Evolutionary conservation across 2,113 vertebrate species (phyloP).

Genomic region (Tupaia chinensis): DNA sequence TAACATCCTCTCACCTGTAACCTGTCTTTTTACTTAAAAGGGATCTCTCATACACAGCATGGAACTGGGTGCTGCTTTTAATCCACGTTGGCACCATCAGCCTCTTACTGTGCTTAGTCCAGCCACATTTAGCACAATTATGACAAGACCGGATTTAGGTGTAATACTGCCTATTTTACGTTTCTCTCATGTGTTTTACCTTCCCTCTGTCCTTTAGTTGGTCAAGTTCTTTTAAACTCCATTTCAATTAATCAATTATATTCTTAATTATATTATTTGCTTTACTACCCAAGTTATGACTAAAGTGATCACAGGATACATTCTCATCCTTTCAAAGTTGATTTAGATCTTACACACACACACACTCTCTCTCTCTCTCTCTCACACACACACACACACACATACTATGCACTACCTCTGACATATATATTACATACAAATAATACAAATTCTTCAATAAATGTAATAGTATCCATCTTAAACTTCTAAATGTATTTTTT

Average conservation of each 20-base stretch:
- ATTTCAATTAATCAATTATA: not conserved
- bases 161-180: not conserved
- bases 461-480: not conserved
- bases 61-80: not conserved
- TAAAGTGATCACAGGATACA: not conserved
- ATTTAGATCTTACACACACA: not conserved
- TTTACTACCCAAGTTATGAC: accelerated
- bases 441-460: not conserved
- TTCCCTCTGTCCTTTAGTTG: not conserved
- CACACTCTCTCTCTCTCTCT: not conserved
- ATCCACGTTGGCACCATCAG: not conserved
- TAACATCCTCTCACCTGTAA: not conserved
- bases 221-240: not conserved
- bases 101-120: not conserved
- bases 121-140: not conserved
- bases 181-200: not conserved
- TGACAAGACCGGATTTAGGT: not conserved
- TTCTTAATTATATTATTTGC: not conserved
- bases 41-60: not conserved
- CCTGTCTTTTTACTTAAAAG: not conserved
- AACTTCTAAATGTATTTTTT: not conserved
- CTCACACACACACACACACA: not conserved
- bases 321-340: not conserved
- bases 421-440: not conserved
- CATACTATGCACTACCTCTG: not conserved